phyloP scores from a whole-genome alignment of 2,888 invertebrate genomes.

The Drosophila algonquin region DNA sequence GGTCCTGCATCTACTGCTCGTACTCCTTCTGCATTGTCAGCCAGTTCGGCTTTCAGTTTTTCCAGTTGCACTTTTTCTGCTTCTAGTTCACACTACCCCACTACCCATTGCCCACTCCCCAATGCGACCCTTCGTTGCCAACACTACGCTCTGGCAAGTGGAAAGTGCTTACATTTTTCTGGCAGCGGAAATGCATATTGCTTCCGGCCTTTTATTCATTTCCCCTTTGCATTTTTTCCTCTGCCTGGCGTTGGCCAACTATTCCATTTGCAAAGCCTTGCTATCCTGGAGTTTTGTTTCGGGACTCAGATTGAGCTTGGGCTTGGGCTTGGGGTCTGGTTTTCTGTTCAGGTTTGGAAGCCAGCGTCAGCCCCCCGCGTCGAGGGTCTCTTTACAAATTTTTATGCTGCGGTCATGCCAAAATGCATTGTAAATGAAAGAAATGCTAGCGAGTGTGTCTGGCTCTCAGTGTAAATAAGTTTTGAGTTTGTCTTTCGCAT shows the following conservation, averaged over 20 bases:
- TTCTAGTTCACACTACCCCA: slow-evolving; percentile 20
- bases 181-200: slow-evolving; percentile 80
- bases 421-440: slow-evolving; percentile 50
- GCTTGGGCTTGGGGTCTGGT: slow-evolving; percentile 4
- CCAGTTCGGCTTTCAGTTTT: slow-evolving; percentile 31
- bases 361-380: slow-evolving; percentile 10
- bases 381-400: slow-evolving; percentile 41
- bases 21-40: slow-evolving; percentile 29
- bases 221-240: slow-evolving; percentile 45
- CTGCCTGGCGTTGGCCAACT: slow-evolving; percentile 29
- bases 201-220: slow-evolving; percentile 71
- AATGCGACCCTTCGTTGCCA: slow-evolving; percentile 23
- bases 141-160: slow-evolving; percentile 58
- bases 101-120: slow-evolving; percentile 41
- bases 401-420: slow-evolving; percentile 48
- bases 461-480: slow-evolving; percentile 43
- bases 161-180: slow-evolving; percentile 79
- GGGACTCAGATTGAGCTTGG: slow-evolving; percentile 10
- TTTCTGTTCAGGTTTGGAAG: slow-evolving; percentile 29
- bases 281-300: slow-evolving; percentile 33
- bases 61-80: slow-evolving; percentile 45
- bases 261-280: slow-evolving; percentile 23
- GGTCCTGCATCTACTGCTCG: slow-evolving; percentile 12
- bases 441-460: slow-evolving; percentile 40
- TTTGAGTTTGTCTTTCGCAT: slow-evolving; percentile 38